A percentile compares a stretch with the other conserved stretches of the same genome.
Conservation (phyloP, 2,797 vertebrate genomes). For the Periophthalmus magnuspinnatus region DNA sequence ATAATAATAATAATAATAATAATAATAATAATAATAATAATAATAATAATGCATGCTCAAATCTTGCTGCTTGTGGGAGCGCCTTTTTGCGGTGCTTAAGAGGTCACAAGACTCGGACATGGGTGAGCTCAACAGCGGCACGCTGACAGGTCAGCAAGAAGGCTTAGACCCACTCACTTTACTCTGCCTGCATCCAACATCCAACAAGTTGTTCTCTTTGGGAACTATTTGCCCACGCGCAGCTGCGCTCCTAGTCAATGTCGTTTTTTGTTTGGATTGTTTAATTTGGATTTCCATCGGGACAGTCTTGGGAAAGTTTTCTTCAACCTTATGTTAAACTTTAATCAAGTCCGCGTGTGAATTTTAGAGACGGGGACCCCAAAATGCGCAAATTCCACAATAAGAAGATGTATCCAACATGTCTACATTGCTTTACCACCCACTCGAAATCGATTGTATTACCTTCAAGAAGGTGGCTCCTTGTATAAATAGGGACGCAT, state of each 20-base stretch:
- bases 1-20: not conserved
- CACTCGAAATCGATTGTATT: constrained; percentile 91
- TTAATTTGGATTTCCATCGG: constrained; percentile 14
- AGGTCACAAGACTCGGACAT: constrained; percentile 75
- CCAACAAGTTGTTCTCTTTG: constrained; percentile 60
- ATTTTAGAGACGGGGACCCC: constrained; percentile 68
- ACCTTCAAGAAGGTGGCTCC: constrained; percentile 79
- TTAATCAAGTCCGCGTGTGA: not conserved
- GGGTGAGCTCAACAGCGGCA: constrained; percentile 61
- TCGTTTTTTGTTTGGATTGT: constrained; percentile 1
- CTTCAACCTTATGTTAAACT: constrained; percentile 35
- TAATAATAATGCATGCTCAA: not conserved
- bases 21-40: not conserved
- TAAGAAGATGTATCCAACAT: constrained; percentile 80
- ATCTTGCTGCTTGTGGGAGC: constrained; percentile 45
- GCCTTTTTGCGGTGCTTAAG: constrained; percentile 66
- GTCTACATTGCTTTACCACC: constrained; percentile 85
- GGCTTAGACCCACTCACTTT: constrained; percentile 53
- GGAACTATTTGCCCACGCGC: constrained; percentile 31
- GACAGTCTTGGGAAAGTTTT: constrained; percentile 9
- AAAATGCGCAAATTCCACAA: constrained; percentile 77
- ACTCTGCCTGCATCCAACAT: constrained; percentile 45
- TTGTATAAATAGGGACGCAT: constrained; percentile 85
- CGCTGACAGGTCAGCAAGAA: constrained; percentile 58
- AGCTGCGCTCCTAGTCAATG: constrained; percentile 2